Evolutionary conservation across 1,140 invertebrate species (phyloP).

Genomic region (Drosophila repleta): DNA sequence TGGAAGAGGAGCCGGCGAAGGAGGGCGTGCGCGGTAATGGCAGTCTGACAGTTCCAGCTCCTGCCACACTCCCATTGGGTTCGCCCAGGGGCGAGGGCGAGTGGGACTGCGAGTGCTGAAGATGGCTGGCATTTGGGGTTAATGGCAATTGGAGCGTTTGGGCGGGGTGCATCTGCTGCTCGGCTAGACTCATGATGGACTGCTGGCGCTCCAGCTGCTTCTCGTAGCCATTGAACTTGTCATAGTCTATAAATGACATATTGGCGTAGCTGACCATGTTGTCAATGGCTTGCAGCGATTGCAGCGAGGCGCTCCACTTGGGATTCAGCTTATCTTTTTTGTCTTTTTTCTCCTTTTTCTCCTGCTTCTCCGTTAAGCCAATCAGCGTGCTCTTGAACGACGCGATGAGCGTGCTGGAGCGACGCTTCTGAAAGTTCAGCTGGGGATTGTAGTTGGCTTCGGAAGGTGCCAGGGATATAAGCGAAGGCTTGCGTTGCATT

Average conservation of each 20-base stretch:
- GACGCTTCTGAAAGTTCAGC: slow-evolving; percentile 72
- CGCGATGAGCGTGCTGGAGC: slow-evolving; percentile 72
- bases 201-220: slow-evolving; percentile 78
- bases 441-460: slow-evolving; percentile 56
- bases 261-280: slow-evolving; percentile 84
- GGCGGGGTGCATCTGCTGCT: slow-evolving; percentile 30
- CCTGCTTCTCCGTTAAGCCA: slow-evolving; percentile 31
- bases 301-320: slow-evolving; percentile 82
- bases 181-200: slow-evolving; percentile 70
- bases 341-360: slow-evolving; percentile 29
- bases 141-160: slow-evolving; percentile 40
- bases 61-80: slow-evolving; percentile 11
- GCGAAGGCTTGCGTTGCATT: slow-evolving; percentile 52
- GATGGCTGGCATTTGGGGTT: slow-evolving; percentile 33
- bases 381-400: slow-evolving; percentile 71
- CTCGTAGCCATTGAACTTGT: slow-evolving; percentile 83
- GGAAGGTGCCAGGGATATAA: slow-evolving; percentile 45
- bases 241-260: slow-evolving; percentile 83
- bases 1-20: slow-evolving; percentile 24
- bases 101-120: slow-evolving; percentile 19
- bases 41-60: slow-evolving; percentile 23
- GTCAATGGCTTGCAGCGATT: slow-evolving; percentile 82
- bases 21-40: slow-evolving; percentile 39
- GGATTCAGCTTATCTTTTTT: slow-evolving; percentile 80
- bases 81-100: slow-evolving; percentile 50